Evolutionary conservation across 2,888 invertebrate species (phyloP), one percentile per base, ranked within the genome.

Genomic region (Caradrina clavipalpis): DNA sequence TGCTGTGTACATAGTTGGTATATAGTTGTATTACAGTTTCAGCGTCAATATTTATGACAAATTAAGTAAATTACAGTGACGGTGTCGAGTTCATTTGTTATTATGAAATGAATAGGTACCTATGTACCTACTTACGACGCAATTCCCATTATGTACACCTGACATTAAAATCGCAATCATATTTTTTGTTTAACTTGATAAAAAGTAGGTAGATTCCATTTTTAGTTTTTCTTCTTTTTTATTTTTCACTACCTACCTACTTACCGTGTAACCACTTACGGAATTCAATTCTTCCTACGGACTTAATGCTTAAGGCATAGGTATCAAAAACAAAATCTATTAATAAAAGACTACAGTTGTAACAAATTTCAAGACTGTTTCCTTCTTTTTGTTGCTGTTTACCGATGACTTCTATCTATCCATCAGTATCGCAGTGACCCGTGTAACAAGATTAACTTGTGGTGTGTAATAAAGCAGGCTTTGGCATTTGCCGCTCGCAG

Each of bases 61-160:
- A 69, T 78, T 42, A 69, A 61, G 73, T 68, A 65, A 68, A 70
- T 70, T 58, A 68, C 21, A 54, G 54, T 60, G 39, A 50, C 47
- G 55, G 17, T 71, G 66, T 58, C 56, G 63, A 54, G 31, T 78
- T 81, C 65, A 79, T 86, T 87, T 83, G 64, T 81, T 79, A 71
- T 83, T 84, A 84, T 80, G 64, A 75, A 86, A 82, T 81, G 79
- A 79, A 73, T 58, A 73, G 70, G 69, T 77, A 59, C 39, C 7
- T 26, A 39, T 21, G 49, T 21, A 76, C 19, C 13, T n/a, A 71
- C 78, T 89, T 89, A 85, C 91, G 89, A 91, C 91, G 91, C 58
- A 78, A 66, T 83, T 69, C 69, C 69, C 64, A 74, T 79, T 80
- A 86, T 83, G 87, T 77, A 82, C 86, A 73, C 85, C 88, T 91